Evolutionary conservation across 92 coral and sea anemone genomes (phyloP).

Genomic region (Palythoa heliodiscus): DNA sequence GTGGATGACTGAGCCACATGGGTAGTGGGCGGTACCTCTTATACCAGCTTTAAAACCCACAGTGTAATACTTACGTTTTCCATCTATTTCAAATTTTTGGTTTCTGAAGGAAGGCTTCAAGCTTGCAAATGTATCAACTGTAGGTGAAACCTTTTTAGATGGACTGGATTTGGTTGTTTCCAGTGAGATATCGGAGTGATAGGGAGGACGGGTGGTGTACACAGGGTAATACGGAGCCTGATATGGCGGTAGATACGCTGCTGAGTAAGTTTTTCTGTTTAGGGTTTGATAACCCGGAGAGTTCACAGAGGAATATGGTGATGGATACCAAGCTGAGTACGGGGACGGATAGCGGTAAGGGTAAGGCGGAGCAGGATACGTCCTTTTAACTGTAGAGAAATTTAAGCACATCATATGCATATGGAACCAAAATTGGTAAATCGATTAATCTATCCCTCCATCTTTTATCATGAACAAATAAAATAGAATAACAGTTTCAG

Average conservation of each 20-base stretch:
- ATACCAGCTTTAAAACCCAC: neutral
- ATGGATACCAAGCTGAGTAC: neutral
- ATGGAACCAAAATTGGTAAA: neutral
- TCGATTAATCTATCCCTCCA: no score
- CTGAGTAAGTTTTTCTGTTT: slow-evolving; percentile 8
- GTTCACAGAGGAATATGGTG: neutral
- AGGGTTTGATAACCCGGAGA: neutral
- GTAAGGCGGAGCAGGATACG: neutral
- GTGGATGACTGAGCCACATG: no score
- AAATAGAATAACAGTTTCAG: no score
- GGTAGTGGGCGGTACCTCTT: neutral
- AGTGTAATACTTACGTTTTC: slow-evolving; percentile 13
- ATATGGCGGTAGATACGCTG: slow-evolving; percentile 16
- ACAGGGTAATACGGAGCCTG: neutral
- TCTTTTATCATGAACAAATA: no score
- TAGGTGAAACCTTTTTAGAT: neutral
- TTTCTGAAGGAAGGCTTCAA: slow-evolving; percentile 10
- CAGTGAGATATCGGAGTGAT: neutral
- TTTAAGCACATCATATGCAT: neutral
- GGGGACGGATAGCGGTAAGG: slow-evolving; percentile 19
- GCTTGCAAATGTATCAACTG: neutral
- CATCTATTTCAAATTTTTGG: slow-evolving; percentile 31
- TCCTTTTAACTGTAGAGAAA: slow-evolving; percentile 5
- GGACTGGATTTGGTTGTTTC: neutral
- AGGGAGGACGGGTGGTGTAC: neutral